Conservation (phyloP, 2,888 invertebrate genomes). For the Caenorhabditis sinica region DNA sequence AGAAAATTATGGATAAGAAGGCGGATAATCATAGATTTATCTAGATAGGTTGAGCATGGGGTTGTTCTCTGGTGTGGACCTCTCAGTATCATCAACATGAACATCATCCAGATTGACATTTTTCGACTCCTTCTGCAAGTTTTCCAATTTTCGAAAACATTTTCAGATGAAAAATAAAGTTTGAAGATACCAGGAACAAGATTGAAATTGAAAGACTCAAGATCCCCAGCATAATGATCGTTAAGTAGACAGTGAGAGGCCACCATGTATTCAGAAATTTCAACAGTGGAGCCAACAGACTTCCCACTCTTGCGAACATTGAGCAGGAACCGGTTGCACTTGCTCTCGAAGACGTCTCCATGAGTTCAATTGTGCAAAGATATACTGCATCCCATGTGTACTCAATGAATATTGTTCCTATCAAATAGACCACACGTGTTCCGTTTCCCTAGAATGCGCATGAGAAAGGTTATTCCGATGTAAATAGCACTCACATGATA, state of each 20-base stretch:
- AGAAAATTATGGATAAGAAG: not conserved
- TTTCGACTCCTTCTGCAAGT: constrained; percentile 57
- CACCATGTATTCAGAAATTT: constrained; percentile 72
- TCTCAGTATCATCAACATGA: constrained; percentile 26
- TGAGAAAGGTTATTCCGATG: too few relatives aligned
- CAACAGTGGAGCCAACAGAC: constrained; percentile 74
- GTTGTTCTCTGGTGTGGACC: not conserved
- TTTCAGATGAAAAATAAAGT: not conserved
- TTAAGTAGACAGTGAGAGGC: constrained; percentile 76
- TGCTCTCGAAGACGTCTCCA: constrained; percentile 76
- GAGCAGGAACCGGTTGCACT: constrained; percentile 75
- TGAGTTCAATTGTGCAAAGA: constrained; percentile 75
- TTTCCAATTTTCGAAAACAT: not conserved
- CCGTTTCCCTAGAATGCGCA: constrained; percentile 70
- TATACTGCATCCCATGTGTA: constrained; percentile 80
- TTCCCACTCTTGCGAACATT: constrained; percentile 77
- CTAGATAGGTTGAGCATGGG: not conserved
- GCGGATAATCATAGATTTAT: not conserved
- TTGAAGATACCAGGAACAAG: constrained; percentile 62
- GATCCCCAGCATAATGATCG: constrained; percentile 73
- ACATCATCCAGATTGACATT: constrained; percentile 55
- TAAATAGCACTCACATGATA: constrained; percentile 24
- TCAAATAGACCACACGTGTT: constrained; percentile 73
- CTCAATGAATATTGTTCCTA: constrained; percentile 79
- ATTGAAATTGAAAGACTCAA: constrained; percentile 73